Percentiles rank a stretch among this genome's conserved stretches.
These are phyloP conservation scores for Meloe dianella DNA, from an alignment of 2,888 invertebrate genomes.

Conservation along the genomic window DNA sequence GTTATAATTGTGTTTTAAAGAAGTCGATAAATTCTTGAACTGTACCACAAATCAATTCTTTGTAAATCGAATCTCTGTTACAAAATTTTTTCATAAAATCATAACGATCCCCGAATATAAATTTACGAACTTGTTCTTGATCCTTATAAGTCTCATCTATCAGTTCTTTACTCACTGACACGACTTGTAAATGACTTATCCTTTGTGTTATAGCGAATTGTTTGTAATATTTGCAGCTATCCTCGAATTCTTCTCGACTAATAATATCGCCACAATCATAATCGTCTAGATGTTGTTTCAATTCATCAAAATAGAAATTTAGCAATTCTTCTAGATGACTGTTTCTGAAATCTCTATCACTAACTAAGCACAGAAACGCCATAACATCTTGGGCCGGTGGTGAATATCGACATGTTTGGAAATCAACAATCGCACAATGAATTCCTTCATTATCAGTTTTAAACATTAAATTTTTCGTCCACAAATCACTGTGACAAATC, in stretches of 20 bases:
- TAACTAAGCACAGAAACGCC: constrained; percentile 42
- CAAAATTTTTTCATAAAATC: constrained; percentile 35
- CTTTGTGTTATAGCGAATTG: constrained; percentile 41
- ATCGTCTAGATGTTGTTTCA: constrained; percentile 31
- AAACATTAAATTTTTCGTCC: constrained; percentile 61
- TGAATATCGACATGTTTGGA: constrained; percentile 44
- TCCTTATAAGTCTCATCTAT: constrained; percentile 36
- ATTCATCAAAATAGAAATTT: constrained; percentile 39
- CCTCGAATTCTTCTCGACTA: constrained; percentile 36
- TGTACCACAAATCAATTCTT: constrained; percentile 32
- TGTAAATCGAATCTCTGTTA: constrained; percentile 37
- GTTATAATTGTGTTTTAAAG: constrained; percentile 18
- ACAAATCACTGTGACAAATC: constrained; percentile 59
- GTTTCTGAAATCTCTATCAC: constrained; percentile 35
- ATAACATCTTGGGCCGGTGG: constrained; percentile 47
- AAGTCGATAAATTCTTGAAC: constrained; percentile 37
- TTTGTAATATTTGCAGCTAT: constrained; percentile 41
- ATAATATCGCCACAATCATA: constrained; percentile 36
- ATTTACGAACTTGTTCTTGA: constrained; percentile 27
- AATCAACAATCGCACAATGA: constrained; percentile 46
- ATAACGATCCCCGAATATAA: constrained; percentile 37
- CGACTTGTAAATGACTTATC: constrained; percentile 39
- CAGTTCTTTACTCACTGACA: constrained; percentile 36
- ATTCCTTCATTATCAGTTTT: constrained; percentile 40
- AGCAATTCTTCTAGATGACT: constrained; percentile 33